Base-by-base conservation (phyloP, 2,797 vertebrate species). In the Simalia tracyae region DNA sequence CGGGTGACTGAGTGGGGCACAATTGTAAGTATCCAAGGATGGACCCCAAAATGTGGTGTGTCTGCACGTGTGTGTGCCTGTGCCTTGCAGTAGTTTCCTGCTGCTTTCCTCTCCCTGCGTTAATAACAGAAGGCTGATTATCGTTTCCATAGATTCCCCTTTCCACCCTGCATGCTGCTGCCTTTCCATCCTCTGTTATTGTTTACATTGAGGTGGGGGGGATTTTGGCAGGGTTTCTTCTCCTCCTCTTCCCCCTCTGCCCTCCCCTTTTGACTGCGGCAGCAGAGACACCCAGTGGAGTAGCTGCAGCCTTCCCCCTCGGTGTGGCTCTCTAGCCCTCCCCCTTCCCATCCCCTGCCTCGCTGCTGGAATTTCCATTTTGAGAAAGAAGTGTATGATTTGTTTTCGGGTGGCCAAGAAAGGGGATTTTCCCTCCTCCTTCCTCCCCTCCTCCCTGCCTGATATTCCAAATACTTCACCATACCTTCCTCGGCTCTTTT, bases 1-100 rank as follows among this genome's bases (percentile, higher is more conserved):
- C 95, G 99, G 87, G 98, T 99, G 93, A 99, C 98, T 0, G 98
- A 99, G 94, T 99, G 99, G 99, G 98, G 98, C 92, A 98, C 98
- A 14, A 96, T 99, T 93, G 99, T 99, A 96, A 99, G 99, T 98
- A 92, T n/a, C 63, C 22, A 42, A 46, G 1, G 64, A 19, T 5
- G 3, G 0, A 36, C 22, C 22, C 28, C 11, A 2, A 46, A 12
- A 5, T 17, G 11, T 66, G 6, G 31, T 36, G 31, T 64, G 17
- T 56, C 0, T 19, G 26, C 31, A 36, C 5, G 3, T 61, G 12
- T 14, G 86, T n/a, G 88, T 4, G 15, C 22, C 8, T 50, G 60
- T 31, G 5, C 11, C 85, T 22, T 85, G 12, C 89, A 54, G 14
- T 28, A 46, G 66, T 0, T 54, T 61, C 81, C 31, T 28, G 7